These are phyloP conservation scores for Orius laevigatus DNA, from an alignment of 1,140 invertebrate genomes.

Conservation along the genomic window DNA sequence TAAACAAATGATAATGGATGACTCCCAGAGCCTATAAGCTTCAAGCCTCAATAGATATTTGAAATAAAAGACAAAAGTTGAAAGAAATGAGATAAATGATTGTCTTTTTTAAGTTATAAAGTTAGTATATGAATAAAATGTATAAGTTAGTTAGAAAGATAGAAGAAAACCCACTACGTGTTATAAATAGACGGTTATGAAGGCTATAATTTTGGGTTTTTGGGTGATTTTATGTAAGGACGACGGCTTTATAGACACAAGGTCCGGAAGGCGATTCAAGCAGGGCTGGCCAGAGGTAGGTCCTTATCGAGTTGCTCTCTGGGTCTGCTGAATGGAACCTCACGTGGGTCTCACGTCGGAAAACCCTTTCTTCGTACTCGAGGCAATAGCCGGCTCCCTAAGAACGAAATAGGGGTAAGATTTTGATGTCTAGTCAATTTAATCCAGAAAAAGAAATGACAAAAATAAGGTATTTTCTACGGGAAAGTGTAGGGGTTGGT, in stretches of 20 bases:
- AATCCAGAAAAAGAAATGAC: no score
- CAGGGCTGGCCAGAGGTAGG: slow-evolving; percentile 55
- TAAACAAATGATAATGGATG: no score
- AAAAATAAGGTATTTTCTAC: no score
- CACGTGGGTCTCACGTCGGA: slow-evolving; percentile 39
- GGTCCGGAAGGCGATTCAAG: slow-evolving; percentile 40
- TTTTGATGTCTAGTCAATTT: no score
- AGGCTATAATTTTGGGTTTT: neutral
- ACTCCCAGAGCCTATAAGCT: no score
- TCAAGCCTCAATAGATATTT: no score
- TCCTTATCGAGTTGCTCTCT: slow-evolving; percentile 37
- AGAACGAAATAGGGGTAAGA: slow-evolving; percentile 11
- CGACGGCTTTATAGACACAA: slow-evolving; percentile 54
- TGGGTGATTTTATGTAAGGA: slow-evolving; percentile 34
- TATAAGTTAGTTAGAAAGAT: no score
- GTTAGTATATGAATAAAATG: no score
- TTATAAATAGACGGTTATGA: neutral
- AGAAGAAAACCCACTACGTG: slow-evolving; percentile 10
- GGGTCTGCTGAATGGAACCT: slow-evolving; percentile 45
- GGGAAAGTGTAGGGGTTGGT: no score
- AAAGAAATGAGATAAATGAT: no score
- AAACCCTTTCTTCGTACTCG: slow-evolving; percentile 39
- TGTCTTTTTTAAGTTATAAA: no score
- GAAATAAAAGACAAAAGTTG: no score
- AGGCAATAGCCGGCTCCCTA: slow-evolving; percentile 34